A percentile compares a stretch with the other conserved stretches of the same genome.
Conservation (phyloP, 2,113 vertebrate genomes). For the Rattus rattus region DNA sequence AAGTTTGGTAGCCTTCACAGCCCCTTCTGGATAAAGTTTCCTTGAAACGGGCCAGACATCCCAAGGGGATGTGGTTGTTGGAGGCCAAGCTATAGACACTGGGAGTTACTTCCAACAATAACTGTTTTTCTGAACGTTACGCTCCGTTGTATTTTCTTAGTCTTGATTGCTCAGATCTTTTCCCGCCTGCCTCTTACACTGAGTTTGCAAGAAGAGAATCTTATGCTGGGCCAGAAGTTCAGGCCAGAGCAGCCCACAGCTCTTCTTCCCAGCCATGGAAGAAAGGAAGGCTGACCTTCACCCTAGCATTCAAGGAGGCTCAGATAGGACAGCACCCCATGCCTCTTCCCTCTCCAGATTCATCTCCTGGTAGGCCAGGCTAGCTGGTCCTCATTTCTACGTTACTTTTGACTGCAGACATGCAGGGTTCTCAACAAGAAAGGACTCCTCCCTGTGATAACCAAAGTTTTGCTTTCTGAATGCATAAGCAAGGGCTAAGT, state of each 20-base stretch:
- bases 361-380: not conserved
- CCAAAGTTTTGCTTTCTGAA: constrained; percentile 53
- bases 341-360: not conserved
- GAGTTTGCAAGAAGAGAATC: not conserved
- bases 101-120: constrained; percentile 65
- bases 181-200: not conserved
- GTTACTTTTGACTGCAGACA: not conserved
- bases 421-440: not conserved
- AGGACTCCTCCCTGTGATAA: not conserved
- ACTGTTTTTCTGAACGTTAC: constrained; percentile 23
- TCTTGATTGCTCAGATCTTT: constrained; percentile 25
- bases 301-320: accelerated
- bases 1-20: not conserved
- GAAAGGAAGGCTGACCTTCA: not conserved
- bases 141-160: constrained; percentile 20
- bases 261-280: not conserved
- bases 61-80: constrained; percentile 58
- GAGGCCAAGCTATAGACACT: constrained; percentile 58
- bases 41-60: constrained; percentile 44
- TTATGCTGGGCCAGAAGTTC: not conserved
- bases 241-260: not conserved
- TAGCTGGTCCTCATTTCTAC: not conserved
- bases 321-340: not conserved
- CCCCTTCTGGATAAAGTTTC: constrained; percentile 55
- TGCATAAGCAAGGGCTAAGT: constrained; percentile 18